Conservation (phyloP, 2,113 vertebrate species). For the Equus przewalskii region DNA sequence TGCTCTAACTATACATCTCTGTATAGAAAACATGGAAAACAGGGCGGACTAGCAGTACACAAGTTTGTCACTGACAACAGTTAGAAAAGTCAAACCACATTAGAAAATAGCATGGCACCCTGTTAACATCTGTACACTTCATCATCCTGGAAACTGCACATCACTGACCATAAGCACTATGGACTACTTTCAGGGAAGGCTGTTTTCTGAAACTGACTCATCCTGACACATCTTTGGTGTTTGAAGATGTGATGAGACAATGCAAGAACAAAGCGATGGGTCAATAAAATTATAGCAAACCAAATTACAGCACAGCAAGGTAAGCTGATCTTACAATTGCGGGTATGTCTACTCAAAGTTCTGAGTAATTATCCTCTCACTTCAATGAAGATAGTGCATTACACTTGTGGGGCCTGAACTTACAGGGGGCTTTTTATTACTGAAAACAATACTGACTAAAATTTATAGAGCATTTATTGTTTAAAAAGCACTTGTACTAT, state of each 20-base stretch:
- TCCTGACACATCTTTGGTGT: neutral
- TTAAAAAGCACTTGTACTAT: neutral
- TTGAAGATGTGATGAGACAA: slow-evolving; percentile 8
- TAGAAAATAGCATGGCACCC: slow-evolving; percentile 54
- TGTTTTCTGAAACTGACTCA: slow-evolving; percentile 64
- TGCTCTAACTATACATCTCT: slow-evolving; percentile 71
- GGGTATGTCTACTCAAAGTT: neutral
- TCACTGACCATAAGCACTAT: neutral
- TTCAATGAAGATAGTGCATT: neutral
- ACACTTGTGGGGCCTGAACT: neutral
- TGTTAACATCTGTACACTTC: slow-evolving; percentile 24
- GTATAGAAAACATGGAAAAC: slow-evolving; percentile 74
- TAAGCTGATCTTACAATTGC: neutral
- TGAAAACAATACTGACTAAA: neutral
- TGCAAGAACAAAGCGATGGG: neutral
- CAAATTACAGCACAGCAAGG: slow-evolving; percentile 16
- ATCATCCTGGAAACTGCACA: slow-evolving; percentile 64
- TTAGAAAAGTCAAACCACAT: slow-evolving; percentile 72
- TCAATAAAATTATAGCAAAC: neutral
- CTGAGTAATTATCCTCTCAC: neutral
- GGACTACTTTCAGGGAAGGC: slow-evolving; percentile 29
- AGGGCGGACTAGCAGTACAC: slow-evolving; percentile 54
- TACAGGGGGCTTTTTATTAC: neutral
- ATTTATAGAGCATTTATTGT: neutral
- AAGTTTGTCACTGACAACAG: slow-evolving; percentile 56